Conservation (phyloP, 1,140 invertebrate species). For the Euwallacea fornicatus region DNA sequence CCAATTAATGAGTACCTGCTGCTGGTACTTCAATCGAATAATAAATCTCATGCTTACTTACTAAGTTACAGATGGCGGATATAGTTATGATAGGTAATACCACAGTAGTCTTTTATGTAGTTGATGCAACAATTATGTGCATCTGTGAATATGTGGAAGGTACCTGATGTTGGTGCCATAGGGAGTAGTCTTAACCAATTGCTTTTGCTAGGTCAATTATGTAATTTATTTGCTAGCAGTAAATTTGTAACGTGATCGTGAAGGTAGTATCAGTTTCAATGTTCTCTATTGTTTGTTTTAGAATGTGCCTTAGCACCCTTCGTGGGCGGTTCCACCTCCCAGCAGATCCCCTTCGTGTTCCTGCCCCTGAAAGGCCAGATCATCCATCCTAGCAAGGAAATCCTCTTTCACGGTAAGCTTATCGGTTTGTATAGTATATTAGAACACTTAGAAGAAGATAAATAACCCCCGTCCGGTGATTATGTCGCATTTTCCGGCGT, state of each 20-base stretch:
- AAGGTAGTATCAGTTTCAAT: background rate
- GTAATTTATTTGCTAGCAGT: background rate
- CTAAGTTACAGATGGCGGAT: too few species aligned
- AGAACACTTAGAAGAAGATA: background rate
- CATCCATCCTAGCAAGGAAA: conserved; percentile 82
- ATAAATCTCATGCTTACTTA: too few species aligned
- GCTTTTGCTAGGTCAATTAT: too few species aligned
- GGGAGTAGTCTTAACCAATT: too few species aligned
- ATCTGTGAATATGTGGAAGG: too few species aligned
- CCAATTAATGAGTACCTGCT: background rate
- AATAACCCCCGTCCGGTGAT: background rate
- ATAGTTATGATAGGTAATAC: too few species aligned
- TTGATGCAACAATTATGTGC: too few species aligned
- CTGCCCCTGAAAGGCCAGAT: conserved; percentile 81
- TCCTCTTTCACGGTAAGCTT: conserved; percentile 74
- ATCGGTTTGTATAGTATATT: background rate
- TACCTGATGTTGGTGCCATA: too few species aligned
- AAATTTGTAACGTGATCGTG: background rate
- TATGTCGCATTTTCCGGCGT: too few species aligned
- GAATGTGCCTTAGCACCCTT: conserved; percentile 82
- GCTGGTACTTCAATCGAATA: background rate
- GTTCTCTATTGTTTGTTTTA: conserved; percentile 56
- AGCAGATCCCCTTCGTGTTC: conserved; percentile 83
- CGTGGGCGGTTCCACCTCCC: conserved; percentile 70
- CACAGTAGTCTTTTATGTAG: too few species aligned